Evolutionary conservation across 2,113 vertebrate species (phyloP), one percentile per base, ranked within the genome.

Genomic region (Poeciliopsis prolifica): DNA sequence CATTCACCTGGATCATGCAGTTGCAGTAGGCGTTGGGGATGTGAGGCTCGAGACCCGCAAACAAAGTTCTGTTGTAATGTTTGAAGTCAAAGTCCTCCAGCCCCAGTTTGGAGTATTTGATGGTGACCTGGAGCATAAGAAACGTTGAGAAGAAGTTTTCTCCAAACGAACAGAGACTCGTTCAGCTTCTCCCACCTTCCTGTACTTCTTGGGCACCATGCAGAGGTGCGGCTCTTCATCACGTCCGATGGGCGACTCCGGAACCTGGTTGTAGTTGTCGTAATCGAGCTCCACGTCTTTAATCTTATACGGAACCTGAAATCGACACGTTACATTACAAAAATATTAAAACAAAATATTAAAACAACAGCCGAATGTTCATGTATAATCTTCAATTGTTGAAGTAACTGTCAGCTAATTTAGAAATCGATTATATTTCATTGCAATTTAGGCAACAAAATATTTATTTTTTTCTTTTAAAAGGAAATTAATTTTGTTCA

Each of bases 11-110:
- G 77, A 99, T 97, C 98, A 99, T 99, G 92, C 97, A 99, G 94
- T 99, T 99, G 86, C 98, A 99, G 94, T 99, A 99, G 33, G 98
- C 98, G 0, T 99, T 99, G 80, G 98, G 98, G 80, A 99, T 99
- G 81, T 99, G 98, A n/a, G 98, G 97, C 89, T 99, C 98, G 88
- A 99, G 89, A 1, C 98, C 98, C 0, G 97, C 98, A 82, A 99
- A 99, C 79, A 99, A 85, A 0, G 98, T 99, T 92, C 96, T 98
- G 92, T 99, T 99, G 93, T 99, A 99, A 91, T 99, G 98, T 89
- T 99, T 99, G 88, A 99, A 99, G 91, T 99, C 98, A 90, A 99
- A 99, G 81, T 99, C 97, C 78, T 99, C 98, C 63, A 99, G 90
- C 15, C 98, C 98, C 63, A 99, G 93, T 89, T 99, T 99, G 54